Conservation (phyloP, 2,888 invertebrate genomes). For the Strigamia crassipes region DNA sequence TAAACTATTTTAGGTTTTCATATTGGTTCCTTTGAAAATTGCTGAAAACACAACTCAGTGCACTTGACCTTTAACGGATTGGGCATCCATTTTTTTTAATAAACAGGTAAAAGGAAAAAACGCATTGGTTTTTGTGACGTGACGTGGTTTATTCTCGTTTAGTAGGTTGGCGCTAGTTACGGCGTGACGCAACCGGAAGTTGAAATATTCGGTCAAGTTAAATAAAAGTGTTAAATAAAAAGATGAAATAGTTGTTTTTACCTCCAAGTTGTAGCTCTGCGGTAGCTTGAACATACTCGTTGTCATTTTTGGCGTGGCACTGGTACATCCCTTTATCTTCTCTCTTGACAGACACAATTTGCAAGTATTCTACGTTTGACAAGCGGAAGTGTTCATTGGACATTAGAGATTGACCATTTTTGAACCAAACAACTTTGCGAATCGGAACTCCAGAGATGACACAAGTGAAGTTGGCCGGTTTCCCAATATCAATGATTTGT, state of each 20-base stretch:
- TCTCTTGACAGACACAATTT: slow-evolving; percentile 56
- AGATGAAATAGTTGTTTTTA: slow-evolving; percentile 43
- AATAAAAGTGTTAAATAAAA: not conserved
- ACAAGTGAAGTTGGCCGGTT: slow-evolving; percentile 54
- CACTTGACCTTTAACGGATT: too few relatives aligned
- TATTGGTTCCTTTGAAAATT: too few relatives aligned
- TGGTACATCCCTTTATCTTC: slow-evolving; percentile 61
- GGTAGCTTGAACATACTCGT: slow-evolving; percentile 69
- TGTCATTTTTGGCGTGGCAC: slow-evolving; percentile 54
- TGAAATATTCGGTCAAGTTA: too few relatives aligned
- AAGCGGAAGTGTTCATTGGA: slow-evolving; percentile 47
- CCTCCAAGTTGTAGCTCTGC: slow-evolving; percentile 69
- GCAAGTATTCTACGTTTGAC: slow-evolving; percentile 52
- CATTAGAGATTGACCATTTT: slow-evolving; percentile 52
- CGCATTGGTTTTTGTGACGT: too few relatives aligned
- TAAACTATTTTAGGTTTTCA: too few relatives aligned
- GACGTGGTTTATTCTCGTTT: too few relatives aligned
- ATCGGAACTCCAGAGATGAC: slow-evolving; percentile 52
- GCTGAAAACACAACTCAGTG: too few relatives aligned
- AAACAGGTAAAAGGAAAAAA: too few relatives aligned
- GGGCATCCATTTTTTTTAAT: too few relatives aligned
- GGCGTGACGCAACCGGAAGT: too few relatives aligned
- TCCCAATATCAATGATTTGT: slow-evolving; percentile 61
- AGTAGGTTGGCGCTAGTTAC: too few relatives aligned
- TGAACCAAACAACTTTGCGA: slow-evolving; percentile 51